Percentiles rank a stretch among this genome's conserved stretches.
Evolutionary conservation across 23 tunicate genomes (phyloP).

Genomic region (Clavelina lepadiformis): DNA sequence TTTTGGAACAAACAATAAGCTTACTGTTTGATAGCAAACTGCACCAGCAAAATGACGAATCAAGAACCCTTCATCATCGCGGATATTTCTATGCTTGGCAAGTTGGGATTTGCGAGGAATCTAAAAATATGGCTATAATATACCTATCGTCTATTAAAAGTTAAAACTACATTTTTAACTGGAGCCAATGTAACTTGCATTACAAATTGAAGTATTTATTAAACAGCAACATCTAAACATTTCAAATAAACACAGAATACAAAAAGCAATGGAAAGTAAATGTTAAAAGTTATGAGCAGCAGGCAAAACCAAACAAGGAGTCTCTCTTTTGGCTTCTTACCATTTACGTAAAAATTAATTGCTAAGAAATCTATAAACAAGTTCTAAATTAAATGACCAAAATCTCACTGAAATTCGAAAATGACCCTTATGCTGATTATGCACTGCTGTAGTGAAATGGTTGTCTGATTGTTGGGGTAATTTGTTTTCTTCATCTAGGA

Average conservation of each 20-base stretch:
- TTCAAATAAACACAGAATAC: neutral
- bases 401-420: conserved; percentile 69
- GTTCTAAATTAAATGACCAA: neutral
- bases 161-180: neutral
- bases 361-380: neutral
- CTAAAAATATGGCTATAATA: no score
- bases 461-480: conserved; percentile 65
- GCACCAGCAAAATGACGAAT: conserved; percentile 98
- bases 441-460: conserved; percentile 71
- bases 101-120: conserved; percentile 92
- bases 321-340: neutral
- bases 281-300: neutral
- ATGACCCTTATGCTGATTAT: conserved; percentile 69
- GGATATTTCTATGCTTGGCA: conserved; percentile 60
- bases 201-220: neutral
- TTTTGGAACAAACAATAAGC: no score
- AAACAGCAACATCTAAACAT: neutral
- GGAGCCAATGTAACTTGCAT: no score
- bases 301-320: no score
- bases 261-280: neutral
- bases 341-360: neutral
- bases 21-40: conserved; percentile 91
- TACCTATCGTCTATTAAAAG: neutral
- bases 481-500: conserved; percentile 90
- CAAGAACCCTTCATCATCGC: conserved; percentile 93